A percentile compares a stretch with the other conserved stretches of the same genome.
These are phyloP conservation scores for Phortica okadai DNA, from an alignment of 2,888 invertebrate genomes.

Conservation along the genomic window DNA sequence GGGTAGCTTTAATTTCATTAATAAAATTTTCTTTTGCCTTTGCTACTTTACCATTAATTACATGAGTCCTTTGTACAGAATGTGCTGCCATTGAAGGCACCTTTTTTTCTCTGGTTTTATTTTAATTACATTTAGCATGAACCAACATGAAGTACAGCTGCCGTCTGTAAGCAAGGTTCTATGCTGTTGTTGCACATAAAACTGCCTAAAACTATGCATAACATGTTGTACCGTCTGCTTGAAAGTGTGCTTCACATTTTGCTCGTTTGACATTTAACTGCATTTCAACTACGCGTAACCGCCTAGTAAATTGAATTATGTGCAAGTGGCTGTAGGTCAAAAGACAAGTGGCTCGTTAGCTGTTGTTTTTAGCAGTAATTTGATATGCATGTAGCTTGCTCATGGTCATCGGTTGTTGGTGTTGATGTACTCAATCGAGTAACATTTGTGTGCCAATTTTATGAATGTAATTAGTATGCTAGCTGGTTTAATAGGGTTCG, in stretches of 20 bases:
- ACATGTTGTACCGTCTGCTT: background rate
- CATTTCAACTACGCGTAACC: constrained; percentile 5
- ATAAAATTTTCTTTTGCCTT: constrained; percentile 44
- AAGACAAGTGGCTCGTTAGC: constrained; percentile 15
- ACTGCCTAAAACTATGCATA: constrained; percentile 25
- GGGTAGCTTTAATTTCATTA: constrained; percentile 46
- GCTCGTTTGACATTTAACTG: constrained; percentile 14
- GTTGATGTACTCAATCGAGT: background rate
- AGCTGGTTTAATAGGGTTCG: background rate
- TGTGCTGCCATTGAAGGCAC: background rate
- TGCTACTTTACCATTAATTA: constrained; percentile 49
- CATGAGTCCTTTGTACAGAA: constrained; percentile 7
- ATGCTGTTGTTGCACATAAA: background rate
- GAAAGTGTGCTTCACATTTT: constrained; percentile 2
- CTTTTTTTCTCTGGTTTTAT: constrained; percentile 28
- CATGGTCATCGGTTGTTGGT: background rate
- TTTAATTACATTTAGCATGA: constrained; percentile 31
- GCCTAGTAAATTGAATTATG: constrained; percentile 2
- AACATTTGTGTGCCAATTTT: background rate
- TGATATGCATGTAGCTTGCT: background rate
- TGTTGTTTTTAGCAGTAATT: background rate
- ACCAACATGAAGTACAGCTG: background rate
- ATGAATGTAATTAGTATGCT: background rate
- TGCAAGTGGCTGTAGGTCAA: background rate
- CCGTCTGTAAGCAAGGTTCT: background rate